Evolutionary conservation across 2,797 vertebrate species (phyloP).

Genomic region (Nothura maculosa): DNA sequence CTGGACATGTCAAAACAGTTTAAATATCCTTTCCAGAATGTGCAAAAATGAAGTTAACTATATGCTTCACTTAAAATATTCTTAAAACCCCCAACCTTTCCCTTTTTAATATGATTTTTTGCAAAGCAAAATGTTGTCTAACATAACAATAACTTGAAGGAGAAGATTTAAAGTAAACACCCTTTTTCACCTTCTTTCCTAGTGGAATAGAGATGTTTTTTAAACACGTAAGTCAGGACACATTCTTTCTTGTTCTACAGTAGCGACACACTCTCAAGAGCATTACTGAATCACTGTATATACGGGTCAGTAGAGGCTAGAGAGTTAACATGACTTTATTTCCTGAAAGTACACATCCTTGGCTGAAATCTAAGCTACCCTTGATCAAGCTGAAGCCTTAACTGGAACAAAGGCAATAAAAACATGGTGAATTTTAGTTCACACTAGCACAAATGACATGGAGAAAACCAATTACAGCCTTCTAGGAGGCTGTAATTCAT

Average conservation of each 20-base stretch:
- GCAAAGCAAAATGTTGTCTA: neutral
- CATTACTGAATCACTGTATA: neutral
- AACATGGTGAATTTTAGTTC: neutral
- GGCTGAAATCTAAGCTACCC: constrained; percentile 8
- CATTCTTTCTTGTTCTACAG: neutral
- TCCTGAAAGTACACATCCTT: neutral
- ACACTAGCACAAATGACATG: neutral
- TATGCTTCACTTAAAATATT: constrained; percentile 9
- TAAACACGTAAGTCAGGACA: neutral
- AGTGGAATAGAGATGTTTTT: neutral
- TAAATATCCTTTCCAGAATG: constrained; percentile 42
- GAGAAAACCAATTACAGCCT: constrained; percentile 4
- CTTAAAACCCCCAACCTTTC: neutral
- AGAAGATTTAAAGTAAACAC: neutral
- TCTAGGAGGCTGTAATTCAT: neutral
- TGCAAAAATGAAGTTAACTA: constrained; percentile 34
- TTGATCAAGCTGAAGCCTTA: constrained; percentile 20
- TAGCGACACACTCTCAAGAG: neutral
- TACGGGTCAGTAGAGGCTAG: neutral
- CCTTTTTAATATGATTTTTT: neutral
- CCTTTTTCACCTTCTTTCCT: neutral
- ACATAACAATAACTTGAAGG: neutral
- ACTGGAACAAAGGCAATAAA: constrained; percentile 3
- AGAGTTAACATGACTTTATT: neutral
- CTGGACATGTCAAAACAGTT: constrained; percentile 57